Evolutionary conservation across 2,113 vertebrate species (phyloP).

Genomic region (Candoia aspera): DNA sequence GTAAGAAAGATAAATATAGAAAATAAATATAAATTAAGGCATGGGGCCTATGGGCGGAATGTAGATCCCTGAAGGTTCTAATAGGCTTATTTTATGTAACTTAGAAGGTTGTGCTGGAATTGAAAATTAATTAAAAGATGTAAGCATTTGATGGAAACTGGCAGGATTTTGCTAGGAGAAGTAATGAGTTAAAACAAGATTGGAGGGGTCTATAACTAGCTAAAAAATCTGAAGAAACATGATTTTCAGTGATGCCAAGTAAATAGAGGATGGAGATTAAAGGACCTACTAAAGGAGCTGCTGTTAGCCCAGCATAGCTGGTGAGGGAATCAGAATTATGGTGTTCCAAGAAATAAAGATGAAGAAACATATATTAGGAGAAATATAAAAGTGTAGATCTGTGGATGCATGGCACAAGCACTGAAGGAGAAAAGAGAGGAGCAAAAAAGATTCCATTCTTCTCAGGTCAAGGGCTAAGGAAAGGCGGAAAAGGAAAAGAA

Average conservation of each 20-base stretch:
- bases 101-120: neutral
- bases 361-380: neutral
- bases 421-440: neutral
- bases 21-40: neutral
- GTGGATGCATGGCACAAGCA: neutral
- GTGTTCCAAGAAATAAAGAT: neutral
- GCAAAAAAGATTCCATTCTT: neutral
- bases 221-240: neutral
- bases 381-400: neutral
- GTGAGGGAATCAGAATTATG: neutral
- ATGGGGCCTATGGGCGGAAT: neutral
- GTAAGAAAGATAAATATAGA: neutral
- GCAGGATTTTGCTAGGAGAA: neutral
- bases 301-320: neutral
- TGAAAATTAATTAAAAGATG: neutral
- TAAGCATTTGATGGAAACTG: neutral
- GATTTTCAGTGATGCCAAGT: neutral
- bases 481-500: neutral
- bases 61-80: neutral
- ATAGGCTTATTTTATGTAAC: neutral
- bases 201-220: neutral
- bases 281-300: neutral
- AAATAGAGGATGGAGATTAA: neutral
- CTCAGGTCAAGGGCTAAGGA: neutral
- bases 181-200: neutral